Percentiles rank a stretch among this genome's conserved stretches.
Conservation (phyloP, 1,140 invertebrate genomes). For the Bathynomus jamesi region DNA sequence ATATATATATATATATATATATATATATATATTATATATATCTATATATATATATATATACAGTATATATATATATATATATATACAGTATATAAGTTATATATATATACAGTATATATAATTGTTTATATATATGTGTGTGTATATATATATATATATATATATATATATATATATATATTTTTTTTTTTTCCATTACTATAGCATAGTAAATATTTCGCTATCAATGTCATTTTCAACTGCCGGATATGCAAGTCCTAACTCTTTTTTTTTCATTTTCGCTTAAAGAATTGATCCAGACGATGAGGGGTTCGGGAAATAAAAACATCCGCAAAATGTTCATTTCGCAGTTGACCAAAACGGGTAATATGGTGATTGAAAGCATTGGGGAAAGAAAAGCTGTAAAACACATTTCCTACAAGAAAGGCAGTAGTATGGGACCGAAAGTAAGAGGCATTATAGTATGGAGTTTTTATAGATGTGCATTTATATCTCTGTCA, state of each 20-base stretch:
- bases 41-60: no score
- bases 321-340: slow-evolving; percentile 67
- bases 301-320: slow-evolving; percentile 66
- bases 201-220: no score
- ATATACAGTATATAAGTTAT: no score
- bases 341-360: slow-evolving; percentile 73
- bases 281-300: slow-evolving; percentile 33
- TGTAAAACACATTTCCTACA: neutral
- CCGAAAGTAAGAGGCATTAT: slow-evolving; percentile 8
- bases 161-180: slow-evolving; percentile 1
- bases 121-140: neutral
- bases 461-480: neutral
- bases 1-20: no score
- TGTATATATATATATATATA: slow-evolving; percentile 4
- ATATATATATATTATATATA: no score
- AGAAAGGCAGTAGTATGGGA: slow-evolving; percentile 1
- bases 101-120: neutral
- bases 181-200: no score
- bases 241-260: no score
- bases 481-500: neutral
- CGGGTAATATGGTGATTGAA: slow-evolving; percentile 59
- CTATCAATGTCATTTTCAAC: no score
- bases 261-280: neutral
- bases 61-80: no score
- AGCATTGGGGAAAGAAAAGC: neutral